Conservation (phyloP, 1,140 invertebrate species). For the Drosophila equinoxialis region DNA sequence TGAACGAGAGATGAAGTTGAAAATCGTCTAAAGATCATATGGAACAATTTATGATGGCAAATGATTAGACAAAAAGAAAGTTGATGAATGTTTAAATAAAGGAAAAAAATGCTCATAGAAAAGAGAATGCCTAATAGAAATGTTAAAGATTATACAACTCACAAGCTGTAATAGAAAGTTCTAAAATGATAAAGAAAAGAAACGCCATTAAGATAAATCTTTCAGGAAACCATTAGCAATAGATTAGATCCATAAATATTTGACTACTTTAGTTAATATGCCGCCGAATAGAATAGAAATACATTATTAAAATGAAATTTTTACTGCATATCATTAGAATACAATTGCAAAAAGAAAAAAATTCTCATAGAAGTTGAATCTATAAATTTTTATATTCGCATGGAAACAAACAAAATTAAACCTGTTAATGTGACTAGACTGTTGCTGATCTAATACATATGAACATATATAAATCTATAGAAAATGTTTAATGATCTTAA, state of each 20-base stretch:
- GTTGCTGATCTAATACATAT: not conserved
- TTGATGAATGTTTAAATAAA: not conserved
- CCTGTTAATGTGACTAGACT: not conserved
- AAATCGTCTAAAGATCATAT: conserved; percentile 13
- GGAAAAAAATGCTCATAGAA: not conserved
- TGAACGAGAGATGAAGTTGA: not conserved
- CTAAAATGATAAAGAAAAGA: not conserved
- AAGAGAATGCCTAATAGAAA: no score
- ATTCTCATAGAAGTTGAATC: not conserved
- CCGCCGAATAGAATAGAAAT: not conserved
- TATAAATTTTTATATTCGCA: not conserved
- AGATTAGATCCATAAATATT: not conserved
- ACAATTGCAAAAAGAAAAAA: not conserved
- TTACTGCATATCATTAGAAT: not conserved
- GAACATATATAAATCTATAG: not conserved
- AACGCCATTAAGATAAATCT: not conserved
- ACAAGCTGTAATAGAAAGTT: no score
- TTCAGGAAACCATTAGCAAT: no score
- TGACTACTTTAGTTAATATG: not conserved
- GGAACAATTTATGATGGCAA: conserved; percentile 8
- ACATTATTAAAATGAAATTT: not conserved
- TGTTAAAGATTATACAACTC: no score
- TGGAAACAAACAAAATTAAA: conserved; percentile 8
- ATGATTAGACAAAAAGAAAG: not conserved
- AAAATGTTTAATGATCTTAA: conserved; percentile 8